Evolutionary conservation across 2,113 vertebrate species (phyloP), one percentile per base, ranked within the genome.

Genomic region (Pogonocichla stellata): DNA sequence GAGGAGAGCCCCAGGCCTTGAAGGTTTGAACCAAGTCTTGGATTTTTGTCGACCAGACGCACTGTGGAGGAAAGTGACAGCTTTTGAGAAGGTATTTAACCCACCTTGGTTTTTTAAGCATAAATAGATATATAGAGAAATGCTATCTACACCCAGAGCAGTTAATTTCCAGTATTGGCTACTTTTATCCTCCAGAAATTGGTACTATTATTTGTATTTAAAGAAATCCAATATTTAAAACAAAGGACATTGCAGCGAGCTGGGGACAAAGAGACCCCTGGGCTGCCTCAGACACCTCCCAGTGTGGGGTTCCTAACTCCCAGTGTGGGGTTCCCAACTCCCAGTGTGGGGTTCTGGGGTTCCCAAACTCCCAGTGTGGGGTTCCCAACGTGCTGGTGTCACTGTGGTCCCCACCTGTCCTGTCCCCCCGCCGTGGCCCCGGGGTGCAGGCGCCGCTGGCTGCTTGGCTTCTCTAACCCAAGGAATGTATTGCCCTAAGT

Each of bases 21-120:
- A 62, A 36, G 72, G 43, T 70, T 96, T 67, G 62, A 88, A 64
- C 45, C 5, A 13, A 56, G 62, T 75, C 54, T 80, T 80, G 80
- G 93, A 64, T 47, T 60, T 73, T 85, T 77, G 85, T 62, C 0
- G 84, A 92, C 90, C 86, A 92, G 88, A 61, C 80, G 24, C 94
- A 86, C 92, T 92, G 93, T 93, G 96, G 84, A 97, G 89, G 95
- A 96, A 91, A 97, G 86, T 73, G 8, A 51, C 73, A 87, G 91
- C 75, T 91, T 80, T 67, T 28, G 0, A 85, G 51, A 75, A 81
- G 72, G 25, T 81, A 70, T 90, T 89, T 91, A 94, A 90, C 53
- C 65, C 17, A 20, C 26, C 3, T 51, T 53, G 60, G 8, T 65
- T 64, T 64, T 50, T 64, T 79, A 91, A 88, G 67, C 86, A 17